phyloP scores from a whole-genome alignment of 2,113 vertebrate species.

The Zosterops japonicus region DNA sequence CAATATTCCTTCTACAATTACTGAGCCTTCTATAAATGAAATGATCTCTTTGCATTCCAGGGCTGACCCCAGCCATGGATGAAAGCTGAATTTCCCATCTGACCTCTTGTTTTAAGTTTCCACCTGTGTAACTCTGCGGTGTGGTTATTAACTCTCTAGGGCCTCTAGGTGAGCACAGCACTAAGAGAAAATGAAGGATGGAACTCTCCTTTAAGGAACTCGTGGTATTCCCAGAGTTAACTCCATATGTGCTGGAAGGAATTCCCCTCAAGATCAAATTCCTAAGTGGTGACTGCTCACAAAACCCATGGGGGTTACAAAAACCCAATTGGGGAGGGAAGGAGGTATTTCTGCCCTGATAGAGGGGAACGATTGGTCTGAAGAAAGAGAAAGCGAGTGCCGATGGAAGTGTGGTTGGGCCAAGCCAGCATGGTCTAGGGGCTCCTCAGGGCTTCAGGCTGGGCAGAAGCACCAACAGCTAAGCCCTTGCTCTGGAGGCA shows the following conservation, averaged over 20 bases:
- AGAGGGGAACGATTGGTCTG: neutral
- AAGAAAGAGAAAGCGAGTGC: neutral
- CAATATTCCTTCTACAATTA: slow-evolving; percentile 3
- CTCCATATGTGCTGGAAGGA: neutral
- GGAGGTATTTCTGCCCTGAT: neutral
- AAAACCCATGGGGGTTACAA: neutral
- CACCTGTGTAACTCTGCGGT: neutral
- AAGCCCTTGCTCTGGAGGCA: neutral
- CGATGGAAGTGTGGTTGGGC: neutral
- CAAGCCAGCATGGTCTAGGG: neutral
- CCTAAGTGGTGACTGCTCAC: neutral
- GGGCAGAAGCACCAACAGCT: neutral
- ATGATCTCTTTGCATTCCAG: slow-evolving; percentile 8
- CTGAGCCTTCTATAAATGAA: neutral
- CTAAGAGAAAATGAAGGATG: neutral
- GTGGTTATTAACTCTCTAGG: neutral
- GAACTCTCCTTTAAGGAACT: neutral
- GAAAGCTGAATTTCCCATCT: slow-evolving; percentile 25
- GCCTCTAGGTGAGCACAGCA: neutral
- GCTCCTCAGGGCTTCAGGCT: neutral
- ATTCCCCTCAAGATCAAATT: neutral
- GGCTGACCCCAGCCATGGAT: neutral
- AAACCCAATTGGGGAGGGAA: neutral
- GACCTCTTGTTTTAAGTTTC: slow-evolving; percentile 27
- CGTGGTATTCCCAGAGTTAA: neutral